phyloP scores from a whole-genome alignment of 2,113 vertebrate genomes.

The Typhlomys cinereus region DNA sequence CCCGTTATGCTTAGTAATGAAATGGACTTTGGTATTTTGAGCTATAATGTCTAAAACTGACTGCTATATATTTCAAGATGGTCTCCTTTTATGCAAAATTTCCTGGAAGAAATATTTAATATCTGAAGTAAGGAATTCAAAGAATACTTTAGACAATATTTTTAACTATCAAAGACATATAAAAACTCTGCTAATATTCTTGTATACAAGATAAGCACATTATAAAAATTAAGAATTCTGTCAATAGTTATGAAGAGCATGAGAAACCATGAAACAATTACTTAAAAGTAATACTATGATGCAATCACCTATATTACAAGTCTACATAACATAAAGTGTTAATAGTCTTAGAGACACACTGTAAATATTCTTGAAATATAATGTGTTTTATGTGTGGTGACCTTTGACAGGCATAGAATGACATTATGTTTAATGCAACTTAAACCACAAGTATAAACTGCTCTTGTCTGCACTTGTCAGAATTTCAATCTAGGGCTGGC shows the following conservation, averaged over 20 bases:
- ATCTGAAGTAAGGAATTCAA: not conserved
- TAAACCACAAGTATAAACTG: not conserved
- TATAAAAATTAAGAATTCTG: not conserved
- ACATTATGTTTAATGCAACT: not conserved
- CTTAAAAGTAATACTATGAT: not conserved
- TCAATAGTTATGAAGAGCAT: conserved; percentile 1
- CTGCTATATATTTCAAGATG: not conserved
- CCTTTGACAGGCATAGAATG: not conserved
- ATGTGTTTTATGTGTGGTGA: not conserved
- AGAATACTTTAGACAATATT: not conserved
- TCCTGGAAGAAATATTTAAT: not conserved
- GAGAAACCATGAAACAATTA: too few relatives aligned
- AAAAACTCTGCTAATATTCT: conserved; percentile 20
- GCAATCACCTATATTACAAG: not conserved
- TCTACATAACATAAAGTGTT: not conserved
- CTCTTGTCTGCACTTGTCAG: not conserved
- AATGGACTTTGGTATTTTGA: not conserved
- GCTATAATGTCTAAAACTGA: not conserved
- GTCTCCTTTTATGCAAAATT: not conserved
- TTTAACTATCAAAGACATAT: not conserved
- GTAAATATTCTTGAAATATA: not conserved
- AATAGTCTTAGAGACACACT: not conserved
- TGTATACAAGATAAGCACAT: not conserved
- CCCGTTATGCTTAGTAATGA: not conserved
- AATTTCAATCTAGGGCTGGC: not conserved